phyloP scores from a whole-genome alignment of 2,888 invertebrate species.

The Agrochola lychnidis region DNA sequence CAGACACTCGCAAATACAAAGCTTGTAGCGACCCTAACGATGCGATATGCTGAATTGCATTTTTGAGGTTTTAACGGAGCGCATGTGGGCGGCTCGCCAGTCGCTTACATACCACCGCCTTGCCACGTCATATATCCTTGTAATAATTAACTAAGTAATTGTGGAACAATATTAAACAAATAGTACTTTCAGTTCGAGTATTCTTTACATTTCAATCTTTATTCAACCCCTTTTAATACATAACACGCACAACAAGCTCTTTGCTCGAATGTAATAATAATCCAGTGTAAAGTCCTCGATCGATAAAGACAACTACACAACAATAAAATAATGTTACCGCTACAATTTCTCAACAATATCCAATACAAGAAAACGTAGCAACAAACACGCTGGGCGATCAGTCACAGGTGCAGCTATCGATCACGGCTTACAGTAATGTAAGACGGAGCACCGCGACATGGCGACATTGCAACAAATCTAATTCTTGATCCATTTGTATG shows the following conservation, averaged over 20 bases:
- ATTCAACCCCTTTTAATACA: too few relatives aligned
- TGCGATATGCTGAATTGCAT: too few relatives aligned
- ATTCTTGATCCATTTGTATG: conserved; percentile 33
- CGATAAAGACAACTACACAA: neutral
- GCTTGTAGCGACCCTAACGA: too few relatives aligned
- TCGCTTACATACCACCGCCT: too few relatives aligned
- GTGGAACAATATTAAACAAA: too few relatives aligned
- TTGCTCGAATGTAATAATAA: neutral
- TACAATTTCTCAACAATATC: conserved; percentile 25
- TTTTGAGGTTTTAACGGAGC: too few relatives aligned
- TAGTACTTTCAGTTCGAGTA: too few relatives aligned
- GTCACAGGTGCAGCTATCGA: conserved; percentile 67
- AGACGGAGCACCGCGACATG: conserved; percentile 47
- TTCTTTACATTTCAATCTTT: too few relatives aligned
- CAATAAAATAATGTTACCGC: conserved; percentile 1
- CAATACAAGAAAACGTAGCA: conserved; percentile 21
- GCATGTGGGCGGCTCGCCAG: too few relatives aligned
- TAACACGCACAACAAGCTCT: too few relatives aligned
- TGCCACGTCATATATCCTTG: too few relatives aligned
- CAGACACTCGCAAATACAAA: neutral
- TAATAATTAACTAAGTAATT: too few relatives aligned
- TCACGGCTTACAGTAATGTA: conserved; percentile 57
- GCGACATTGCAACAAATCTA: conserved; percentile 39
- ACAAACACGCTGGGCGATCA: conserved; percentile 50
- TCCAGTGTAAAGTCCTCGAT: neutral